phyloP scores from a whole-genome alignment of 37 sponge, comb jelly and placozoan genomes.

The Haliclona indistincta region DNA sequence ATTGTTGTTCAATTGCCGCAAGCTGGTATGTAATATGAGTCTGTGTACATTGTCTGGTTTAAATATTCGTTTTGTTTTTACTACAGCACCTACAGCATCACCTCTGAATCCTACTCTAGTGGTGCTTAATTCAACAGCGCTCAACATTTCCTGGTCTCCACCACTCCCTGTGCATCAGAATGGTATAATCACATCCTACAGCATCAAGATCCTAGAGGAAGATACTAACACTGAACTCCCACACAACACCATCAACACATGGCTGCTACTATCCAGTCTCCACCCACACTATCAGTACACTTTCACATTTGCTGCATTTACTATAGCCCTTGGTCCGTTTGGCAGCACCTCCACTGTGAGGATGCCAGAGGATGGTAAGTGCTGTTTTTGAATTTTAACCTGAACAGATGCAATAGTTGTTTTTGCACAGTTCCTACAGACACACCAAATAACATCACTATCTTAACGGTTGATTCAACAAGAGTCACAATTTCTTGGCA shows the following conservation, averaged over 20 bases:
- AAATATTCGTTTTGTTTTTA: not conserved
- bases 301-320: not conserved
- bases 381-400: not conserved
- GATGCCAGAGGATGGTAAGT: slow-evolving; percentile 21
- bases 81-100: slow-evolving; percentile 30
- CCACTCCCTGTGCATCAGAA: slow-evolving; percentile 25
- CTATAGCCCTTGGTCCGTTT: slow-evolving; percentile 9
- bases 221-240: not conserved
- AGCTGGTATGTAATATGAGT: slow-evolving; percentile 12
- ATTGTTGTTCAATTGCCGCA: not conserved
- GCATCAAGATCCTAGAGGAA: not conserved
- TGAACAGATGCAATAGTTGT: too few species aligned
- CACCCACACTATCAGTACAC: slow-evolving; percentile 27
- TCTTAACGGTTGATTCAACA: not conserved
- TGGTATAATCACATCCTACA: slow-evolving; percentile 26
- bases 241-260: not conserved
- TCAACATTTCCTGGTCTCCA: slow-evolving; percentile 25
- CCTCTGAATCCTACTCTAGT: not conserved
- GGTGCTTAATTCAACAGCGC: not conserved
- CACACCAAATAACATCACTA: not conserved
- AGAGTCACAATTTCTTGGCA: slow-evolving; percentile 7
- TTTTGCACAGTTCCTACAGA: not conserved
- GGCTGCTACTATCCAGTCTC: not conserved
- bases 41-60: too few species aligned
- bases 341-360: not conserved